phyloP scores from a whole-genome alignment of 2,888 invertebrate genomes.

The Autographa pulchrina region DNA sequence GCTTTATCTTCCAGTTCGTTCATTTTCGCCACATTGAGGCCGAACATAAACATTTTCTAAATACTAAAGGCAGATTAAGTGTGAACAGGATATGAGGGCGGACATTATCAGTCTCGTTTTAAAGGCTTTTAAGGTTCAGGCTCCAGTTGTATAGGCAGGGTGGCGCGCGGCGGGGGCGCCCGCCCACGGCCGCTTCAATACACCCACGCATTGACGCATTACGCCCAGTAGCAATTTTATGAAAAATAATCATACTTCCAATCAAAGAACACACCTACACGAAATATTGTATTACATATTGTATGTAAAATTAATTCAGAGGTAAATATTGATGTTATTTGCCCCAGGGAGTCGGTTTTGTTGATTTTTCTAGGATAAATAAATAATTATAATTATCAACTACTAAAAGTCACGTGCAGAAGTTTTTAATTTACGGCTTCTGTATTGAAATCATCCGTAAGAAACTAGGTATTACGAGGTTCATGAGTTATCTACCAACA shows the following conservation, averaged over 20 bases:
- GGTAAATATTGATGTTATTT: background rate
- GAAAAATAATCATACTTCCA: slow-evolving; percentile 47
- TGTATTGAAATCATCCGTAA: background rate
- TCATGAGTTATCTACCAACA: too few relatives aligned
- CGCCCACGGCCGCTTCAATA: slow-evolving; percentile 51
- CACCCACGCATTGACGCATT: slow-evolving; percentile 71
- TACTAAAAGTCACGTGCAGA: background rate
- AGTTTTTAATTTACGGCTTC: background rate
- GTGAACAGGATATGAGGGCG: slow-evolving; percentile 12
- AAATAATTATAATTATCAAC: background rate
- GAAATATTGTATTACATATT: slow-evolving; percentile 13
- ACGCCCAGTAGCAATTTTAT: slow-evolving; percentile 41
- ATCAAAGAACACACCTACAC: slow-evolving; percentile 39
- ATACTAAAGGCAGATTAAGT: background rate
- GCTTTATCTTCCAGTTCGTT: too few relatives aligned
- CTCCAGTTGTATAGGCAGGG: slow-evolving; percentile 6
- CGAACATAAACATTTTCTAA: too few relatives aligned
- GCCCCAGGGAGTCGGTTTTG: background rate
- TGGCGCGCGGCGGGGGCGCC: slow-evolving; percentile 37
- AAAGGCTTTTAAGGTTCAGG: background rate
- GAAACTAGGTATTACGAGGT: too few relatives aligned
- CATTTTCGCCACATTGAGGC: too few relatives aligned
- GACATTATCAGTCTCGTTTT: slow-evolving; percentile 13
- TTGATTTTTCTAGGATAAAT: background rate
- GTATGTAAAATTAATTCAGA: slow-evolving; percentile 11